Conservation (phyloP, 2,888 invertebrate species). For the Diachrysia chrysitis region DNA sequence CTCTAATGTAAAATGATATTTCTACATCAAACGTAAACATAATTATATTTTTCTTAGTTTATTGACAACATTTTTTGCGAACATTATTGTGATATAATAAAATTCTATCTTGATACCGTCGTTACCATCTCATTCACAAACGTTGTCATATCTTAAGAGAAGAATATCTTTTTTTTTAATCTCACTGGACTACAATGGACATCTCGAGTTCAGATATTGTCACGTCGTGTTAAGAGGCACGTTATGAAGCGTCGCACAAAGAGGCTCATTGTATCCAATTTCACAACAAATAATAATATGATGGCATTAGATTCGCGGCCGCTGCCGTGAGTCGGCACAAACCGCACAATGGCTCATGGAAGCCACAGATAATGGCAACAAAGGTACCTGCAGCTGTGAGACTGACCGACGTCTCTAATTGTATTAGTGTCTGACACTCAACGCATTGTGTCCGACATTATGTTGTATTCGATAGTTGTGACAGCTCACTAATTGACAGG, state of each 20-base stretch:
- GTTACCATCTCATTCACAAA: constrained; percentile 43
- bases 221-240: constrained; percentile 34
- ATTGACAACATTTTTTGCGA: constrained; percentile 11
- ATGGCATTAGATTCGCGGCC: constrained; percentile 36
- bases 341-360: constrained; percentile 39
- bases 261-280: constrained; percentile 61
- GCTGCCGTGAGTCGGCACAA: constrained; percentile 61
- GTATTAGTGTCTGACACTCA: constrained; percentile 54
- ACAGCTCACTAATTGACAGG: constrained; percentile 77
- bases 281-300: constrained; percentile 64
- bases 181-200: constrained; percentile 42
- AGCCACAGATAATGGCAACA: constrained; percentile 21
- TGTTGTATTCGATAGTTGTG: constrained; percentile 55
- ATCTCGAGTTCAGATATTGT: constrained; percentile 47
- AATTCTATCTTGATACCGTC: constrained; percentile 24
- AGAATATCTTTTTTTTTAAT: constrained; percentile 23
- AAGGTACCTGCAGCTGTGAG: constrained; percentile 68
- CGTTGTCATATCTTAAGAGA: constrained; percentile 27
- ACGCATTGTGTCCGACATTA: constrained; percentile 60
- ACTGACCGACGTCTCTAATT: constrained; percentile 68
- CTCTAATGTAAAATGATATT: neutral
- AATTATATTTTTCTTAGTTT: constrained; percentile 12
- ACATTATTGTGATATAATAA: constrained; percentile 22
- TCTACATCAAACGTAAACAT: neutral
- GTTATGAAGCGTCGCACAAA: constrained; percentile 51